phyloP scores from a whole-genome alignment of 2,888 invertebrate genomes.

The Rhingia campestris region DNA sequence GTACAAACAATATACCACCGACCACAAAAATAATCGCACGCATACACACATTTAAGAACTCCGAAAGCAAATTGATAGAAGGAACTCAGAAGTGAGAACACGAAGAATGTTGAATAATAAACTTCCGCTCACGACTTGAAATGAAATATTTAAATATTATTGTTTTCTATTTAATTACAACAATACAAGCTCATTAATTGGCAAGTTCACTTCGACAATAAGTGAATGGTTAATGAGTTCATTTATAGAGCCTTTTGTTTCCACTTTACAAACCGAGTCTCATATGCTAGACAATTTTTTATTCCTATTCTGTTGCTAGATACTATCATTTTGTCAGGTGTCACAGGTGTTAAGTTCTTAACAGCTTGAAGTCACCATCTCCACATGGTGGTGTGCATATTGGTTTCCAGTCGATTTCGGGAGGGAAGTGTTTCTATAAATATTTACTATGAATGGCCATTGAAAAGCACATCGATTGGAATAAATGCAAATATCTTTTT shows the following conservation, averaged over 20 bases:
- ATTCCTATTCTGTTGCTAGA: slow-evolving; percentile 17
- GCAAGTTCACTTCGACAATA: slow-evolving; percentile 37
- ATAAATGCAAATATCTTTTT: slow-evolving; percentile 13
- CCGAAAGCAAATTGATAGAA: slow-evolving; percentile 11
- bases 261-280: too few relatives aligned
- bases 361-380: slow-evolving; percentile 11
- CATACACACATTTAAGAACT: slow-evolving; percentile 18
- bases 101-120: slow-evolving; percentile 59
- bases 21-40: slow-evolving; percentile 6
- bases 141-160: slow-evolving; percentile 35
- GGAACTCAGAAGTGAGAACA: not conserved
- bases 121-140: slow-evolving; percentile 54
- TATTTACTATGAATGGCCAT: slow-evolving; percentile 23
- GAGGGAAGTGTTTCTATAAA: slow-evolving; percentile 13
- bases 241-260: slow-evolving; percentile 32
- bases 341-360: slow-evolving; percentile 62
- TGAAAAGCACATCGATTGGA: slow-evolving; percentile 23
- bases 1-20: not conserved
- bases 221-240: slow-evolving; percentile 61
- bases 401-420: slow-evolving; percentile 2
- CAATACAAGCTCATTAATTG: slow-evolving; percentile 33
- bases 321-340: slow-evolving; percentile 46
- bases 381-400: not conserved
- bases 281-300: slow-evolving; percentile 7
- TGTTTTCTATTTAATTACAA: slow-evolving; percentile 46